Evolutionary conservation across 2,113 vertebrate species (phyloP).

Genomic region (Ascaphus truei): DNA sequence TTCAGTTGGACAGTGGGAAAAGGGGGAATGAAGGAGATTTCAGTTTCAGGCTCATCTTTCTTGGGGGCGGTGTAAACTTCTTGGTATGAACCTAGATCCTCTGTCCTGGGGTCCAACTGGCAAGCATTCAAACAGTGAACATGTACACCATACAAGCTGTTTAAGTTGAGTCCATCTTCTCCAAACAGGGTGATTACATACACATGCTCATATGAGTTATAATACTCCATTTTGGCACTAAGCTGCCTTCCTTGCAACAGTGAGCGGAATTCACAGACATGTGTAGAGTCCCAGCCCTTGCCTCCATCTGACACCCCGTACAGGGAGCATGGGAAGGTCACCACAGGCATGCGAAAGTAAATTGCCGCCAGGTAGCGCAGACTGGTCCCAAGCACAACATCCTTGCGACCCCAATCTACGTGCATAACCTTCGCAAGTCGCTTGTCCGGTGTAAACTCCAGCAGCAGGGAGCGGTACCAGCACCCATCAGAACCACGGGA

Average conservation of each 20-base stretch:
- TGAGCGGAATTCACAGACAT: constrained; percentile 63
- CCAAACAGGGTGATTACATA: constrained; percentile 81
- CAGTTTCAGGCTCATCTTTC: neutral
- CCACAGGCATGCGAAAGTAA: constrained; percentile 84
- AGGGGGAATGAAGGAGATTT: neutral
- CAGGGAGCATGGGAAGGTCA: constrained; percentile 83
- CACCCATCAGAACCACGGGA: constrained; percentile 72
- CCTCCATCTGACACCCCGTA: constrained; percentile 73
- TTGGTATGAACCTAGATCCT: neutral
- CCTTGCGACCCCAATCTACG: constrained; percentile 83
- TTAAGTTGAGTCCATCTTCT: constrained; percentile 74
- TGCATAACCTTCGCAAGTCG: constrained; percentile 74
- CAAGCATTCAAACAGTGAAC: constrained; percentile 51
- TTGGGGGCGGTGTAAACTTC: neutral
- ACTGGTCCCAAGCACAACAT: constrained; percentile 64
- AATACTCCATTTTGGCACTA: constrained; percentile 78
- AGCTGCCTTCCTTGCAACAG: constrained; percentile 70
- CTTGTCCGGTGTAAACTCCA: constrained; percentile 61
- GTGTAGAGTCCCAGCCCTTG: constrained; percentile 68
- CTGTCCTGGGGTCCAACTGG: neutral
- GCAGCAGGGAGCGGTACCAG: constrained; percentile 85
- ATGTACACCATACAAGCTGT: constrained; percentile 65
- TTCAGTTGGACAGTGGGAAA: constrained; percentile 44
- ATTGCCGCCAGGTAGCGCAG: constrained; percentile 68
- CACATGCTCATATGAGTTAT: constrained; percentile 77